Evolutionary conservation across 2,797 vertebrate genomes (phyloP), one percentile per base, ranked within the genome.

Genomic region (Micromesistius poutassou): DNA sequence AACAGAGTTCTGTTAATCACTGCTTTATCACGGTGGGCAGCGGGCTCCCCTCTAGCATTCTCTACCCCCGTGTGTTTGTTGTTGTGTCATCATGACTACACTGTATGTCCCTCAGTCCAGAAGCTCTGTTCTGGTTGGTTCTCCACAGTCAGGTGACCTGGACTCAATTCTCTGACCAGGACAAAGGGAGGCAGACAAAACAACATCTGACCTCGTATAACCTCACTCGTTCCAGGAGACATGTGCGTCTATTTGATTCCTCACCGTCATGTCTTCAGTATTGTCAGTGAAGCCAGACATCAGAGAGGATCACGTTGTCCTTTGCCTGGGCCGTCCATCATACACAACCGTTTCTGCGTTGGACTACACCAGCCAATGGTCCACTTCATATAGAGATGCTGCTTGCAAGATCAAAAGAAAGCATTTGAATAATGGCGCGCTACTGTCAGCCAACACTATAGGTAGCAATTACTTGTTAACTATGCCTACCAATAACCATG

Each of bases 121-220:
- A 62, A 62, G 22, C 5, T 8, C 55, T 25, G n/a, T 28, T 68
- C 62, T 28, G 25, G 62, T 68, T 68, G 62, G 62, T 68, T 68
- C 62, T 28, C 62, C 62, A 13, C 62, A 68, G 62, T 68, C 62
- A 68, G 62, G 62, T 68, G 62, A 68, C 74, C 74, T 55, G 30
- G 38, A 74, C 40, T 42, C n/a, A 46, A 2, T 40, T 50, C 28
- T 28, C 25, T 68, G 25, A 68, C 25, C 10, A 10, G 25, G 25
- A 68, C 62, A 68, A 68, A 68, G 62, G 62, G 62, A 25, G 12
- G 62, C 62, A 68, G 62, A 68, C 62, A 68, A 68, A 68, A 68
- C 62, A 25, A 68, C 62, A 68, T 30, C 28, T 68, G 62, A 68
- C 62, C 62, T 68, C 0, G 62, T n/a, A 28, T 68, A 28, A 28